Evolutionary conservation across 2,113 vertebrate species (phyloP).

Genomic region (Hyla sarda): DNA sequence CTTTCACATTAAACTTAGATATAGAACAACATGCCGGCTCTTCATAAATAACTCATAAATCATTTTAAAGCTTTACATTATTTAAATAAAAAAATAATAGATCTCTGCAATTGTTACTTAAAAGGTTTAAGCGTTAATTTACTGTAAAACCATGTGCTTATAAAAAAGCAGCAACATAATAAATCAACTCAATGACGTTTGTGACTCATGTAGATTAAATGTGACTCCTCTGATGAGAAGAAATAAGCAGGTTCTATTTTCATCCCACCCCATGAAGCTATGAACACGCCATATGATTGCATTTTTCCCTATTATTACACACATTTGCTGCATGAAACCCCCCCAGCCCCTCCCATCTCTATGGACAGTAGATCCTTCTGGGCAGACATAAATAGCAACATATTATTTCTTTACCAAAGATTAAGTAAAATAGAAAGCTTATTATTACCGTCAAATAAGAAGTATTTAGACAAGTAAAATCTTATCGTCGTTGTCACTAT

Average conservation of each 20-base stretch:
- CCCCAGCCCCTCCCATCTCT: background rate
- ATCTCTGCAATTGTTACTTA: background rate
- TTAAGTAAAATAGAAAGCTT: too few species aligned
- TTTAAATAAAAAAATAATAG: background rate
- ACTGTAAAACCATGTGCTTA: too few species aligned
- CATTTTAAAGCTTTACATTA: background rate
- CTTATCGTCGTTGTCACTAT: too few species aligned
- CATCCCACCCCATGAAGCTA: background rate
- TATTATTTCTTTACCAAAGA: background rate
- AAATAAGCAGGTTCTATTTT: background rate
- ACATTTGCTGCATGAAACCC: background rate
- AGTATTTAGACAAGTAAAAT: too few species aligned
- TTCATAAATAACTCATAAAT: background rate
- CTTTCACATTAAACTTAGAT: slow-evolving; percentile 23
- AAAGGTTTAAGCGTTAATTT: background rate
- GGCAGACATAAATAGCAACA: background rate
- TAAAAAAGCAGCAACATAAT: background rate
- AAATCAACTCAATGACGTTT: background rate
- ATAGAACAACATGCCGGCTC: background rate
- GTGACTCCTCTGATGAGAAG: background rate
- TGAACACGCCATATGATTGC: background rate
- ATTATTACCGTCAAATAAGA: too few species aligned
- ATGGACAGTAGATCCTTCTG: background rate
- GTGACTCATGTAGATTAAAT: background rate
- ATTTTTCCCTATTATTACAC: background rate